Conservation (phyloP, 1,140 invertebrate species). For the Oncopeltus fasciatus region DNA sequence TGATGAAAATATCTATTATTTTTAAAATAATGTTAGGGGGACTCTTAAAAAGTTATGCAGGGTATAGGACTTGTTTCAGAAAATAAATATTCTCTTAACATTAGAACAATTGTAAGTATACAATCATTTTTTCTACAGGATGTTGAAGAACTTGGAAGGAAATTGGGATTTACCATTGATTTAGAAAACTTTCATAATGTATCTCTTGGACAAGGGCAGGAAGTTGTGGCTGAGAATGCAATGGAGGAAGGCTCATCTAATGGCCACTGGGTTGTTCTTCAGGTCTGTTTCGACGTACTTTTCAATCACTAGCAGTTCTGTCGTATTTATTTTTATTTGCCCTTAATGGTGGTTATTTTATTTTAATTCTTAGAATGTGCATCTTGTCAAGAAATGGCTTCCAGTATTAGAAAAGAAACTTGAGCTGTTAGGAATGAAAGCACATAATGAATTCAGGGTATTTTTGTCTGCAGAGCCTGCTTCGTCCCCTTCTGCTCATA, state of each 20-base stretch:
- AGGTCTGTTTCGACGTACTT: conserved; percentile 44
- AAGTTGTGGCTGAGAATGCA: conserved; percentile 79
- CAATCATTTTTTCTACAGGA: conserved; percentile 44
- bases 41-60: no score
- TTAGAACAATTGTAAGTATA: no score
- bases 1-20: background rate
- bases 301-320: no score
- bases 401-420: conserved; percentile 80
- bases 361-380: conserved; percentile 59
- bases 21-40: background rate
- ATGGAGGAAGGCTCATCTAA: conserved; percentile 72
- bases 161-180: conserved; percentile 67
- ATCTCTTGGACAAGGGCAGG: conserved; percentile 92
- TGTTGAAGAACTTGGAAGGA: conserved; percentile 76
- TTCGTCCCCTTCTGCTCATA: conserved; percentile 66
- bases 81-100: no score
- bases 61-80: no score
- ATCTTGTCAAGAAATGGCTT: conserved; percentile 88
- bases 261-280: conserved; percentile 91
- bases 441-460: conserved; percentile 67
- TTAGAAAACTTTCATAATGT: conserved; percentile 86
- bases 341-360: background rate
- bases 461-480: conserved; percentile 91
- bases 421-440: conserved; percentile 59
- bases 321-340: background rate